phyloP scores from a whole-genome alignment of 2,113 vertebrate genomes.

The Paralichthys olivaceus region DNA sequence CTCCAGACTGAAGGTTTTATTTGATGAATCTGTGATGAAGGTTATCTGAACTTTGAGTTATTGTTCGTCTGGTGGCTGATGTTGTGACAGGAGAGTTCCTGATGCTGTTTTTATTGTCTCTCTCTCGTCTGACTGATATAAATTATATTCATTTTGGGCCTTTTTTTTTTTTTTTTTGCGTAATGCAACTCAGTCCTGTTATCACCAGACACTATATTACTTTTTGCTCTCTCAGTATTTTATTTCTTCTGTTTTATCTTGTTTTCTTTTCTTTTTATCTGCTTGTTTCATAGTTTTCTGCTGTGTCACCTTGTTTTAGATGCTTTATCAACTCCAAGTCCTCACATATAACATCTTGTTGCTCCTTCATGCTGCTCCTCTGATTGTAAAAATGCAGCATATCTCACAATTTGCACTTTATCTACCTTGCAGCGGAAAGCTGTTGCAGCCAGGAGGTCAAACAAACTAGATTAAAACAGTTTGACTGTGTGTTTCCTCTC shows the following conservation, averaged over 20 bases:
- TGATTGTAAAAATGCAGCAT: not conserved
- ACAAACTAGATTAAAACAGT: not conserved
- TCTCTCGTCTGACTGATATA: not conserved
- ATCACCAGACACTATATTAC: not conserved
- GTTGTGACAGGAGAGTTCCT: not conserved
- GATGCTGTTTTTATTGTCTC: not conserved
- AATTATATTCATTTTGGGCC: not conserved
- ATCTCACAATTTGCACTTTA: not conserved
- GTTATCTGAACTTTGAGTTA: not conserved
- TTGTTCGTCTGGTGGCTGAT: not conserved
- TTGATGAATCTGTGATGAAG: not conserved
- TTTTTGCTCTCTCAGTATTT: not conserved
- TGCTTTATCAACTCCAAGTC: not conserved
- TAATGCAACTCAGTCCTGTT: not conserved
- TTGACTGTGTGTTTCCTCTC: too few species aligned
- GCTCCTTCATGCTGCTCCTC: not conserved
- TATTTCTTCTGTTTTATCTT: not conserved
- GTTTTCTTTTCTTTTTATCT: not conserved
- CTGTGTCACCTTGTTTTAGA: not conserved
- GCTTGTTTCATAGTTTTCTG: not conserved
- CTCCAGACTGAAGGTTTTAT: not conserved
- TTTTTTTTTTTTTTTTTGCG: not conserved
- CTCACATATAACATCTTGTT: not conserved
- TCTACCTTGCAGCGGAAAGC: not conserved
- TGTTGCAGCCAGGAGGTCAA: not conserved